Percentiles rank a stretch among this genome's conserved stretches.
Evolutionary conservation across 2,888 invertebrate genomes (phyloP).

Genomic region (Drosophila gaucha): DNA sequence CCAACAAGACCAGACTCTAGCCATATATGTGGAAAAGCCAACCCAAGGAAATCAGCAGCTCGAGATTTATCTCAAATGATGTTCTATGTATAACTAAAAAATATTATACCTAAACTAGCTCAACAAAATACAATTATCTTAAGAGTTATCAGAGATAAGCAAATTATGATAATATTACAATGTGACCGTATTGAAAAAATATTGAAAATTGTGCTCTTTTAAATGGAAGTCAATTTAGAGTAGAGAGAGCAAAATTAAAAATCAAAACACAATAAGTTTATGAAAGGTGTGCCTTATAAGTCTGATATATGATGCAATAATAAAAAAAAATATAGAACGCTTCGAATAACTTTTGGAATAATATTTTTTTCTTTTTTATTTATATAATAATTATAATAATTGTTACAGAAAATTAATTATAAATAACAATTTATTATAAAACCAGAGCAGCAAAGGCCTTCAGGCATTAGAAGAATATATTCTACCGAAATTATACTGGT

Average conservation of each 20-base stretch:
- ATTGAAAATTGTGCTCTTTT: background rate
- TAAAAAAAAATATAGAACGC: too few relatives aligned
- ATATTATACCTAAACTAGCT: background rate
- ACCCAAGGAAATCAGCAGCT: background rate
- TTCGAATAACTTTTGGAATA: too few relatives aligned
- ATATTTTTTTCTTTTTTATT: too few relatives aligned
- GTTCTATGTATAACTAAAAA: conserved; percentile 3
- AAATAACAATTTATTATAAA: too few relatives aligned
- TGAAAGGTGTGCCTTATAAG: too few relatives aligned
- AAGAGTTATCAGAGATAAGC: background rate
- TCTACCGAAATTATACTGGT: too few relatives aligned
- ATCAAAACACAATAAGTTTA: too few relatives aligned
- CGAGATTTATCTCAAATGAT: background rate
- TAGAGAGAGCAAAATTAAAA: background rate
- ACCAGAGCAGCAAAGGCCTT: too few relatives aligned
- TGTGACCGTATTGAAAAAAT: conserved; percentile 14
- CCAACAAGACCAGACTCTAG: conserved; percentile 44
- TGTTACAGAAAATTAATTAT: too few relatives aligned
- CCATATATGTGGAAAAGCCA: conserved; percentile 19
- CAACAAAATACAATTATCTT: background rate
- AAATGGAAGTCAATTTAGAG: background rate
- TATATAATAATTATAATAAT: too few relatives aligned
- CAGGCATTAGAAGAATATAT: too few relatives aligned
- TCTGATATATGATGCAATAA: too few relatives aligned
- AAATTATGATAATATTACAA: background rate